phyloP scores from a whole-genome alignment of 2,797 vertebrate species.

The Phoeniculus purpureus region DNA sequence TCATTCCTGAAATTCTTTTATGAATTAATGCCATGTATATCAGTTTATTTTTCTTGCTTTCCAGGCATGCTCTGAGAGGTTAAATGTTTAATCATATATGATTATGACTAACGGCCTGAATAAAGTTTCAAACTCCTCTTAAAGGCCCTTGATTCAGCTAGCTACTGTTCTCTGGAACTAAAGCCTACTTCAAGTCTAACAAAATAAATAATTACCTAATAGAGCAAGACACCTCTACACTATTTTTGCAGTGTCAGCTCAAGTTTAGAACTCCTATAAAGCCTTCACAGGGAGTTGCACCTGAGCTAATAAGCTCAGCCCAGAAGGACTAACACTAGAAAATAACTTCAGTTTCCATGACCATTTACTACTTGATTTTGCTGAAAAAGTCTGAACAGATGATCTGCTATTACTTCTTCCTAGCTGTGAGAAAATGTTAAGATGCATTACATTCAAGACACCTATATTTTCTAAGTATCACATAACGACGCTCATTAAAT shows the following conservation, averaged over 20 bases:
- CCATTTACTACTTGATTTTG: background rate
- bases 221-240: background rate
- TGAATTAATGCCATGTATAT: background rate
- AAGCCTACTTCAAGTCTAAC: background rate
- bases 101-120: background rate
- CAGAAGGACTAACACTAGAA: background rate
- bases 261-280: background rate
- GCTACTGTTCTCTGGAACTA: background rate
- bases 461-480: background rate
- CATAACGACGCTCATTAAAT: background rate
- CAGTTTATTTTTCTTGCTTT: slow-evolving; percentile 13
- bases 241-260: background rate
- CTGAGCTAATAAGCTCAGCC: background rate
- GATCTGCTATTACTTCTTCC: background rate
- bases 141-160: background rate
- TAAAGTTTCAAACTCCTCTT: slow-evolving; percentile 19
- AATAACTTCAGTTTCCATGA: background rate
- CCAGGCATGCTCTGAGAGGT: background rate
- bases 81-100: background rate
- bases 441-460: background rate
- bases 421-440: background rate
- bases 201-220: background rate
- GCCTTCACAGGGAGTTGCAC: background rate
- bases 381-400: background rate
- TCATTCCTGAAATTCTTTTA: slow-evolving; percentile 9